Evolutionary conservation across 2,888 invertebrate species (phyloP), one percentile per base, ranked within the genome.

Genomic region (Mimumesa dahlbomi): DNA sequence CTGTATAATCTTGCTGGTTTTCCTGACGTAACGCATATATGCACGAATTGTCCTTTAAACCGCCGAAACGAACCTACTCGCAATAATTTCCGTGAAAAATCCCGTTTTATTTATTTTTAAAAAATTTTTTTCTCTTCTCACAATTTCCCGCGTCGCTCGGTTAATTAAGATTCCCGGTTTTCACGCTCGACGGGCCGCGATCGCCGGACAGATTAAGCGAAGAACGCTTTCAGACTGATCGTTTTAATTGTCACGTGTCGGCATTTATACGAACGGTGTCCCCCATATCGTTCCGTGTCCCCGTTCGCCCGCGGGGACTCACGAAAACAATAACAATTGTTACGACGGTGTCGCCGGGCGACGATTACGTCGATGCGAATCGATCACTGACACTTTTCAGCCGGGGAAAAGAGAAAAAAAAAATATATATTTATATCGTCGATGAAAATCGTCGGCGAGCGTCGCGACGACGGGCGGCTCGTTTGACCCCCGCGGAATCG

Each of bases 1-100:
- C 83, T 91, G 90, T 65, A 91, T 91, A 57, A 91, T 90, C 86
- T 90, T 86, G 81, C 86, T 88, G 7, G 84, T 86, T 84, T 85
- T 88, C 87, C 84, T 88, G 72, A 83, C 73, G 85, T 89, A 89
- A 87, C 88, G 88, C 89, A 88, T 89, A 87, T 83, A 86, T 84
- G 58, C 59, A 16, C 58, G 46, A 42, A 45, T 65, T 46, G 29
- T 13, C 4, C 19, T 31, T 19, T 52, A 7, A 16, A n/a, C 14
- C 38, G 9, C 11, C 31, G 9, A 14, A 53, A 29, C 22, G 9
- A 49, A 59, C 7, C 22, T 6, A 4, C 49, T 58, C 3, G 22
- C 38, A 16, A 40, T 40, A 7, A 5, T 36, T 25, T 22, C 18
- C n/a, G 34, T 14, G 2, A 21, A 2, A 9, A 9, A 16, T 50